Evolutionary conservation across 1,140 invertebrate species (phyloP), one percentile per base, ranked within the genome.

Genomic region (Drosophila willistoni): DNA sequence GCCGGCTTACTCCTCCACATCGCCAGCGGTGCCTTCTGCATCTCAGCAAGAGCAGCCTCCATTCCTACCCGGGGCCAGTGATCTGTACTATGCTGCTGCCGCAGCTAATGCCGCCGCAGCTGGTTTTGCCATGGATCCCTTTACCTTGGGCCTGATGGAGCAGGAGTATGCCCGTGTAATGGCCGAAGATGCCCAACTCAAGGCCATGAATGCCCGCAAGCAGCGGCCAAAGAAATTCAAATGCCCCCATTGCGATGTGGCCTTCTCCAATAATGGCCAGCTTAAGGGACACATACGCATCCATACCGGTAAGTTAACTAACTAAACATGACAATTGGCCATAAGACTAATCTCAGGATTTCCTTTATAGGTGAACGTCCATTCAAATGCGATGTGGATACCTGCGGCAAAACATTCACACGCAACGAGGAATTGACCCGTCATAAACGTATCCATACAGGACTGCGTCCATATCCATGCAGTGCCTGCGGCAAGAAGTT

Each of bases 231-330:
- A 98, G 91, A 96, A 97, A 78, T 98, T 97, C 90, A 95, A 95
- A 71, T 98, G 97, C 91, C 96, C 96, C 0, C 95, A 97, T 82
- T 98, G 97, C 90, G 94, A 97, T 67, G 96, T 97, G 0, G 96
- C 96, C 0, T 98, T 98, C 90, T 97, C 96, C 36, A 98, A 98
- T 91, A 98, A 98, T 91, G 97, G 97, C 0, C 97, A 98, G 84
- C 93, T 98, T 0, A 97, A 96, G 91, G 97, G 97, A 65, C 97
- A 98, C 87, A 94, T 98, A 13, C 93, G 97, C 19, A 98, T 98
- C 54, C 97, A 98, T 91, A 98, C 97, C 42, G 97, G 97, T 94
- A 92, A 94, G 91, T 72, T 72, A 39, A 33, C 9, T 12, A 44
- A 19, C 7, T 0, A 9, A 7, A 0, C 4, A 2, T 12, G 7